A percentile compares a stretch with the other conserved stretches of the same genome.
Conservation (phyloP, 2,888 invertebrate species). For the Atethmia centrago region DNA sequence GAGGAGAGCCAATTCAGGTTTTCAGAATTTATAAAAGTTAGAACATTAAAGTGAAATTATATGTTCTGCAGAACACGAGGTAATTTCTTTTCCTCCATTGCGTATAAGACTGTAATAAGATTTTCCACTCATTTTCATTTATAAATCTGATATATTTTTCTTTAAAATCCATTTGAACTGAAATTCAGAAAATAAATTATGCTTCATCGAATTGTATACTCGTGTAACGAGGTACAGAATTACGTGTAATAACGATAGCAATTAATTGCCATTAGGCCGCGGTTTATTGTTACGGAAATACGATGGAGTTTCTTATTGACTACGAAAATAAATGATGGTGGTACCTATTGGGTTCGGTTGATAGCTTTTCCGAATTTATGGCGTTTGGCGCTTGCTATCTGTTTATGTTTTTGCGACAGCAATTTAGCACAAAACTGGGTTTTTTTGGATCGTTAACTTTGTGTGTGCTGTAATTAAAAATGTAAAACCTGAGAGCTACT, state of each 20-base stretch:
- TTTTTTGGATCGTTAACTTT: not conserved
- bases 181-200: constrained; percentile 17
- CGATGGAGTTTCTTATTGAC: constrained; percentile 34
- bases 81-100: constrained; percentile 10
- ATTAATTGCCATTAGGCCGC: constrained; percentile 52
- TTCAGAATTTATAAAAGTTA: not conserved
- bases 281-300: constrained; percentile 43
- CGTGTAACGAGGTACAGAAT: constrained; percentile 44
- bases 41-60: not conserved
- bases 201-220: constrained; percentile 40
- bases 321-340: constrained; percentile 42
- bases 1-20: too few species aligned
- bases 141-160: constrained; percentile 3
- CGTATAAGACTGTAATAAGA: not conserved
- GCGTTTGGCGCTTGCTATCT: not conserved
- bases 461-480: constrained; percentile 23
- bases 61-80: constrained; percentile 4
- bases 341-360: constrained; percentile 24
- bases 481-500: not conserved
- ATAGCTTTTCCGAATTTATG: constrained; percentile 30
- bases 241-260: constrained; percentile 56
- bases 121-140: constrained; percentile 15
- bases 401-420: constrained; percentile 8
- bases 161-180: constrained; percentile 4
- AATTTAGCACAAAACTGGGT: not conserved